These are phyloP conservation scores for Calephelis virginiensis DNA, from an alignment of 1,140 invertebrate genomes.

Conservation along the genomic window DNA sequence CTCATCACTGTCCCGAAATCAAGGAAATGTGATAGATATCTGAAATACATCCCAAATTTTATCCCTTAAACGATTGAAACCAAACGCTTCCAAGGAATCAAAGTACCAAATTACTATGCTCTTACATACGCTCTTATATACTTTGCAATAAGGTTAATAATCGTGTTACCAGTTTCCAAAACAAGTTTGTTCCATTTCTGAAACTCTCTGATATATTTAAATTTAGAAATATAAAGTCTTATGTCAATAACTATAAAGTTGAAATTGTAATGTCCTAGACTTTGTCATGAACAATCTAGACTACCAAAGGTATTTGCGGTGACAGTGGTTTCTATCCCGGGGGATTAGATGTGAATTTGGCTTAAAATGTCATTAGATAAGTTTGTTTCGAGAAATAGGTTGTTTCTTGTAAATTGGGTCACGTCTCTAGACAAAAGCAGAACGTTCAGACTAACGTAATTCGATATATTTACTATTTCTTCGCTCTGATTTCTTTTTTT, in stretches of 20 bases:
- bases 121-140: conserved; percentile 19
- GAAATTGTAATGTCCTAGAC: conserved; percentile 34
- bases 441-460: conserved; percentile 43
- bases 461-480: conserved; percentile 45
- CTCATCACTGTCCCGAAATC: conserved; percentile 44
- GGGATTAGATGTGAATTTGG: conserved; percentile 35
- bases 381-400: conserved; percentile 38
- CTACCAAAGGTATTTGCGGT: conserved; percentile 38
- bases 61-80: conserved; percentile 52
- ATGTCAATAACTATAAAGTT: conserved; percentile 36
- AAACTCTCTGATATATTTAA: conserved; percentile 11
- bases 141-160: conserved; percentile 23
- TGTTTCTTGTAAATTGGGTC: conserved; percentile 56
- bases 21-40: conserved; percentile 41
- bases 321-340: conserved; percentile 32
- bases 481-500: conserved; percentile 31
- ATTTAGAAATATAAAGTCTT: conserved; percentile 4
- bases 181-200: conserved; percentile 3
- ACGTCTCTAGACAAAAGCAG: conserved; percentile 46
- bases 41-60: conserved; percentile 42
- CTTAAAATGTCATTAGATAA: conserved; percentile 27
- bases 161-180: conserved; percentile 23
- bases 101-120: conserved; percentile 20
- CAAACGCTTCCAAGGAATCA: conserved; percentile 40
- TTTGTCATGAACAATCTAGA: conserved; percentile 37